phyloP scores from a whole-genome alignment of 2,113 vertebrate genomes.

The Mastomys natalensis region DNA sequence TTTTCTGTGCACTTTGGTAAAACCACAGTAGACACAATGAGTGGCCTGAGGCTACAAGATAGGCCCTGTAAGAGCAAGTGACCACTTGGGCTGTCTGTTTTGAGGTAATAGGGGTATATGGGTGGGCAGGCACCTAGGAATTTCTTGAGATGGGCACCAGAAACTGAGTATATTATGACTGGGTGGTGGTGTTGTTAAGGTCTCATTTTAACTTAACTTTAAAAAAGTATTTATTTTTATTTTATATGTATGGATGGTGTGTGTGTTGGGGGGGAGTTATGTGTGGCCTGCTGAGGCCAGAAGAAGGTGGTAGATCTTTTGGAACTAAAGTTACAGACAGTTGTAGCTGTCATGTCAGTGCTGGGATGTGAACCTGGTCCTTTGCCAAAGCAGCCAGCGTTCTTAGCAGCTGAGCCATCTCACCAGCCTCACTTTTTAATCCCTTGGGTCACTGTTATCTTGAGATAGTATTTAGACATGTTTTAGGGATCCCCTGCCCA shows the following conservation, averaged over 20 bases:
- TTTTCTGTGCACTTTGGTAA: not conserved
- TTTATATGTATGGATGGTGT: not conserved
- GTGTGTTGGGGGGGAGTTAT: too few species aligned
- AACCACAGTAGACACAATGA: too few species aligned
- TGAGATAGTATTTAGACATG: not conserved
- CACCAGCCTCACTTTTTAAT: not conserved
- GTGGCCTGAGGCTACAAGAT: too few species aligned
- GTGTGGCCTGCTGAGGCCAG: not conserved
- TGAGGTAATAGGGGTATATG: not conserved
- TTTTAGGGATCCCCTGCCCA: not conserved
- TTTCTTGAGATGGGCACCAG: not conserved
- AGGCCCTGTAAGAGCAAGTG: not conserved
- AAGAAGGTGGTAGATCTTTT: not conserved
- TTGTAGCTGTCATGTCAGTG: not conserved
- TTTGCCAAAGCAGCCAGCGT: not conserved
- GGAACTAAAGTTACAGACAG: not conserved
- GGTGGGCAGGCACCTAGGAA: not conserved
- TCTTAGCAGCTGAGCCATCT: not conserved
- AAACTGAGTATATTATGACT: rapidly evolving
- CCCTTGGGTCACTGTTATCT: not conserved
- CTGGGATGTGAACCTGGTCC: not conserved
- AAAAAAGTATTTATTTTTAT: not conserved
- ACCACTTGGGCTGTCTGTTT: not conserved
- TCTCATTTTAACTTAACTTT: not conserved
- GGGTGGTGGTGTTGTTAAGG: not conserved